These are phyloP conservation scores for Myoxocephalus aenaeus DNA, from an alignment of 2,797 vertebrate genomes.

Conservation along the genomic window DNA sequence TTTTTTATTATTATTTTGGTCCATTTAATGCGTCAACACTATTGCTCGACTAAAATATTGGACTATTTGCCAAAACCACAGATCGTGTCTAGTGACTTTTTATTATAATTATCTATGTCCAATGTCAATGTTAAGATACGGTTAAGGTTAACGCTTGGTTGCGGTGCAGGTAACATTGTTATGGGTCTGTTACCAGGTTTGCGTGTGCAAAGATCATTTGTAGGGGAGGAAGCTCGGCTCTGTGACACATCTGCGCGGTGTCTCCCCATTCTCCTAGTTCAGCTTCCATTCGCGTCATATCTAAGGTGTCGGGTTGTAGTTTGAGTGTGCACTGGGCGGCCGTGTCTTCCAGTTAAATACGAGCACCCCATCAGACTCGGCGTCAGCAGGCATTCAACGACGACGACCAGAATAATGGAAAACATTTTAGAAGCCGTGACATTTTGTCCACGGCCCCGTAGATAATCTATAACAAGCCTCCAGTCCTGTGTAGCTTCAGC, in stretches of 20 bases:
- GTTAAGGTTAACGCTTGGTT: background rate
- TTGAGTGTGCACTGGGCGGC: background rate
- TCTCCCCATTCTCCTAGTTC: background rate
- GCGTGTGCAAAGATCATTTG: background rate
- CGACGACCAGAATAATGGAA: constrained; percentile 17
- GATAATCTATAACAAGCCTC: constrained; percentile 52
- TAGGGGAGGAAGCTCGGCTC: background rate
- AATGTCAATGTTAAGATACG: background rate
- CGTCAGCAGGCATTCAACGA: background rate
- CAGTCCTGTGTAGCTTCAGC: constrained; percentile 48
- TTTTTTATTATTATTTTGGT: background rate
- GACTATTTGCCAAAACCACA: background rate
- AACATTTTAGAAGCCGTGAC: constrained; percentile 21
- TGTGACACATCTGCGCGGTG: background rate
- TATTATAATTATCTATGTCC: too few species aligned
- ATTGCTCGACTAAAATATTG: background rate
- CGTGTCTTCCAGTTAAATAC: background rate
- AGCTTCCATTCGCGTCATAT: background rate
- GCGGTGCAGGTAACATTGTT: background rate
- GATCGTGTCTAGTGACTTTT: background rate
- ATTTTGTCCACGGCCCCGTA: constrained; percentile 19
- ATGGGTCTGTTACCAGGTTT: background rate
- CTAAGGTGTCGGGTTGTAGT: background rate
- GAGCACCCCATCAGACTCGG: background rate
- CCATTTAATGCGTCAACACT: background rate